phyloP scores from a whole-genome alignment of 2,888 invertebrate genomes.

The Yponomeuta plumbellus region DNA sequence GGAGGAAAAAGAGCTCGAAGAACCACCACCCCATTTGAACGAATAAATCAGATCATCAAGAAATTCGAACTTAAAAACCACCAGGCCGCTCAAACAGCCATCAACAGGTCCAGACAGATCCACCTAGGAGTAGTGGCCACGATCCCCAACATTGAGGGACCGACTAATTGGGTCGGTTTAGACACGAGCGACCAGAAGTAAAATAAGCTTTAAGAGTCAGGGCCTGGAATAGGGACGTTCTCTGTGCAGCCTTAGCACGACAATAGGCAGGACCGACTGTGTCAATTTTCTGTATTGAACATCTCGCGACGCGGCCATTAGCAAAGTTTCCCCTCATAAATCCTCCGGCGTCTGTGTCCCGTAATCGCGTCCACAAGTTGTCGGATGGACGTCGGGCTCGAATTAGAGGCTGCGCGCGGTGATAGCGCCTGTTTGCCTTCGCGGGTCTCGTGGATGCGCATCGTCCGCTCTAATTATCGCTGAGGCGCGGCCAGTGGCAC shows the following conservation, averaged over 20 bases:
- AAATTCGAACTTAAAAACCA: too few species aligned
- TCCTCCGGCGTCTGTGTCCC: conserved; percentile 34
- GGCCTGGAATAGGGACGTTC: too few species aligned
- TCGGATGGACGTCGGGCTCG: conserved; percentile 58
- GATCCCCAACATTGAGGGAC: too few species aligned
- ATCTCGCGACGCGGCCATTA: conserved; percentile 13
- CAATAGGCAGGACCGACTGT: background rate
- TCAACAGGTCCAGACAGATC: too few species aligned
- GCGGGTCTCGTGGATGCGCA: conserved; percentile 65
- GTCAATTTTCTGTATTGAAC: background rate
- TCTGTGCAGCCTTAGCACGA: background rate
- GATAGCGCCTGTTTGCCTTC: conserved; percentile 63
- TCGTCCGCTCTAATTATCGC: conserved; percentile 68
- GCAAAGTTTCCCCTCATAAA: conserved; percentile 39
- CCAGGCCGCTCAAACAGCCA: too few species aligned
- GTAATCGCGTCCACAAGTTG: conserved; percentile 60
- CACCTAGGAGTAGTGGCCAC: too few species aligned
- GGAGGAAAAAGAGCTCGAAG: too few species aligned
- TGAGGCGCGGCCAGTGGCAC: background rate
- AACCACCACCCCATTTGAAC: too few species aligned
- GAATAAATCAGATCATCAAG: too few species aligned
- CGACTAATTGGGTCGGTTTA: too few species aligned
- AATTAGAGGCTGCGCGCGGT: conserved; percentile 68
- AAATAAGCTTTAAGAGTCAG: too few species aligned
- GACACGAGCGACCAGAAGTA: too few species aligned